Evolutionary conservation across 2,113 vertebrate genomes (phyloP), one percentile per base, ranked within the genome.

Genomic region (Ciconia boyciana): DNA sequence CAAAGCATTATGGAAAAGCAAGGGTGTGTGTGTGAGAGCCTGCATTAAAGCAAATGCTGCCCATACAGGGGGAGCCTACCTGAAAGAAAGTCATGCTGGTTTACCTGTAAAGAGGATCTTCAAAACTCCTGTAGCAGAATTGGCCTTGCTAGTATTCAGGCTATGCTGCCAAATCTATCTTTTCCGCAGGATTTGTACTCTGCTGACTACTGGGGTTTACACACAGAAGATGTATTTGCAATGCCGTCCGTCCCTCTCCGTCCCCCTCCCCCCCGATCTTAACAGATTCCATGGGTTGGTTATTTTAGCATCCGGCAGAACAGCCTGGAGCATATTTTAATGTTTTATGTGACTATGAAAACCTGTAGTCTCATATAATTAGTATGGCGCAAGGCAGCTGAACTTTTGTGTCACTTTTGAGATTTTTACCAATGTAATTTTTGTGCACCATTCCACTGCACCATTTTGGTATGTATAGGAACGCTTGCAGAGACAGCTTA

Each of bases 111-210:
- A 69, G 25, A 69, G 13, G 46, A 22, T 28, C 36, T 16, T 29
- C 0, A 1, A 4, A 20, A 18, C 19, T n/a, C 0, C 18, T 48
- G n/a, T 48, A 41, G 34, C 34, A 28, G 39, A 60, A 51, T 54
- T 9, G 21, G 36, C 51, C 36, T 62, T 43, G 51, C 32, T 44
- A 3, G 14, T n/a, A 8, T 12, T 62, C 29, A 21, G 57, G 13
- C 19, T 22, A 0, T 54, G 39, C 48, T 88, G 54, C 41, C 68
- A 34, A 32, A 44, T 16, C 7, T 61, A 0, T 28, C 24, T 62
- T 60, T 76, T 16, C 18, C 0, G 0, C 22, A 34, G 32, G 44
- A 22, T 66, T 44, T n/a, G 18, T 31, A 7, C 8, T 19, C 20
- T 58, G n/a, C 41, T 46, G 28, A 0, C 20, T 44, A 9, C 9